A percentile compares a stretch with the other conserved stretches of the same genome.
These are phyloP conservation scores for Cantharis rufa DNA, from an alignment of 2,888 invertebrate species.

Conservation along the genomic window DNA sequence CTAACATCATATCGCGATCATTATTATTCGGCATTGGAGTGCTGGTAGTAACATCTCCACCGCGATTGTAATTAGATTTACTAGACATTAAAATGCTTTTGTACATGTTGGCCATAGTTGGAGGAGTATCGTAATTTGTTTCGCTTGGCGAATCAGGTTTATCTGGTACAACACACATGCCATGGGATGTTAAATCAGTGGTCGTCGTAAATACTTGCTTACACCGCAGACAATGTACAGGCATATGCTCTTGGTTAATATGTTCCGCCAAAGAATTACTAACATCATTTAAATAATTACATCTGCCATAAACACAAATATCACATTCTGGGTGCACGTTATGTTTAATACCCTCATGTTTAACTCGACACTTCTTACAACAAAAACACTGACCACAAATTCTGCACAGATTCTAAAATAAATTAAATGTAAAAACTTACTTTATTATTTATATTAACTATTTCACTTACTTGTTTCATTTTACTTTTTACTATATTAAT, in stretches of 20 bases:
- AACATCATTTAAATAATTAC: slow-evolving; percentile 30
- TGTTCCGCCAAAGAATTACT: slow-evolving; percentile 39
- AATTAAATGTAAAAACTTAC: background rate
- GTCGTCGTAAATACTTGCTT: slow-evolving; percentile 39
- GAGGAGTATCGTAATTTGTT: slow-evolving; percentile 34
- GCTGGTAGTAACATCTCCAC: slow-evolving; percentile 39
- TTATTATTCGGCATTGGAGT: slow-evolving; percentile 42
- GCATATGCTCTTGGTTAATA: slow-evolving; percentile 43
- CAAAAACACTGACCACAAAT: slow-evolving; percentile 47
- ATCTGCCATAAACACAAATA: slow-evolving; percentile 46
- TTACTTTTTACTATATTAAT: too few species aligned
- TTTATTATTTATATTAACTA: too few species aligned
- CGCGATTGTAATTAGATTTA: background rate
- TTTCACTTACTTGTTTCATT: too few species aligned
- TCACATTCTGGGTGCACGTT: slow-evolving; percentile 43
- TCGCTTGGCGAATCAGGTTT: background rate
- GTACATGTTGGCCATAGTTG: slow-evolving; percentile 23
- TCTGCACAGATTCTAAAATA: slow-evolving; percentile 47
- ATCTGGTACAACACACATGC: slow-evolving; percentile 32
- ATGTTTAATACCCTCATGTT: slow-evolving; percentile 44
- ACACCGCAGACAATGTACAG: slow-evolving; percentile 46
- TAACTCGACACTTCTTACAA: slow-evolving; percentile 45
- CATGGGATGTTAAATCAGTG: slow-evolving; percentile 40
- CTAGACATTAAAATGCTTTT: slow-evolving; percentile 22
- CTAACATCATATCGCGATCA: slow-evolving; percentile 24